These are phyloP conservation scores for Prunella himalayana DNA, from an alignment of 2,113 vertebrate species.

Conservation along the genomic window DNA sequence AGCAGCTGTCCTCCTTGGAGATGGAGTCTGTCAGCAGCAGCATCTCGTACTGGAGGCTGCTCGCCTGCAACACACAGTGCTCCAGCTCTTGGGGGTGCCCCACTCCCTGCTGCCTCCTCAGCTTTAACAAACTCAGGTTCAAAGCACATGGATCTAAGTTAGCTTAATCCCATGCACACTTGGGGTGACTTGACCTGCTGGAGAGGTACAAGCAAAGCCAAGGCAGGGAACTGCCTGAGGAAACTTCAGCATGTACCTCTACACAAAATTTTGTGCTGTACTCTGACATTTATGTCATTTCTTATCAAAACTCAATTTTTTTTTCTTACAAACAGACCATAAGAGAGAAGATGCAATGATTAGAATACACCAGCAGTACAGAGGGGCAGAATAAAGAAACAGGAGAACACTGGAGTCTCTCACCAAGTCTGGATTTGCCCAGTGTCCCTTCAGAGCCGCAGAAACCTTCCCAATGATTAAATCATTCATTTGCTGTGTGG, in stretches of 20 bases:
- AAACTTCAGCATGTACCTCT: neutral
- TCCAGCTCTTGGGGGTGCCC: neutral
- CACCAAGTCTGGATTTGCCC: conserved; percentile 98
- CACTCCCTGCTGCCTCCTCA: neutral
- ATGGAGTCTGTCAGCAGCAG: conserved; percentile 95
- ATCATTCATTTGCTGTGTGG: conserved; percentile 98
- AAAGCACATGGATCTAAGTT: neutral
- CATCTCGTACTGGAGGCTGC: conserved; percentile 98
- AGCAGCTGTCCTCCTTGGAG: conserved; percentile 95
- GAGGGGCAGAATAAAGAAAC: neutral
- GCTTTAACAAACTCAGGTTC: neutral
- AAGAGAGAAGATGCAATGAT: neutral
- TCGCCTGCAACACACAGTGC: conserved; percentile 75
- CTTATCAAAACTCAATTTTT: neutral
- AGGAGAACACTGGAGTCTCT: neutral
- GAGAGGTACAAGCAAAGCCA: neutral
- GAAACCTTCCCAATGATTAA: conserved; percentile 96
- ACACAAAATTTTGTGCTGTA: neutral
- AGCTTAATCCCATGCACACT: neutral
- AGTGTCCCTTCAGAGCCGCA: conserved; percentile 93
- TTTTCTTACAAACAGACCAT: neutral
- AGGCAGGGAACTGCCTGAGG: neutral
- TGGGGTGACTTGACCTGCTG: neutral
- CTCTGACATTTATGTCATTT: neutral
- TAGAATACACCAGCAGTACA: neutral